Evolutionary conservation across 2,888 invertebrate species (phyloP), one percentile per base, ranked within the genome.

Genomic region (Lingula anatina): DNA sequence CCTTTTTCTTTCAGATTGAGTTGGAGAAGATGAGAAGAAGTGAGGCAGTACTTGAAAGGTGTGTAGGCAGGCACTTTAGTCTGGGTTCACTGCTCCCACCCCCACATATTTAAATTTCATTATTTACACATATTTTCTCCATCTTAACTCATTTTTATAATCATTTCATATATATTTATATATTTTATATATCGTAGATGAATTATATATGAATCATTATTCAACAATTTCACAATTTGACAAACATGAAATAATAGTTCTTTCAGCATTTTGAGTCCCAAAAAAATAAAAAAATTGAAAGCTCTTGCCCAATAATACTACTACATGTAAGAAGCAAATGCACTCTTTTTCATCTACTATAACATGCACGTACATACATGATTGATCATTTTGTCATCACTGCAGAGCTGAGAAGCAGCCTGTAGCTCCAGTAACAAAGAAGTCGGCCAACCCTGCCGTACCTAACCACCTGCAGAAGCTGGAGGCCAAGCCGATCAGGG

Each of bases 381-480:
- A 18, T 2, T 2, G 3, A 18, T 37, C 24, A 27, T 23, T 36
- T 35, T 45, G 5, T 31, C 31, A 31, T 44, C 15, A 5, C 26
- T 39, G 24, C 21, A 15, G 24, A 15, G 3, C 31, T 21, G 21
- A n/a, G n/a, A n/a, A n/a, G n/a, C n/a, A n/a, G n/a, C n/a, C n/a
- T n/a, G n/a, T n/a, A n/a, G n/a, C n/a, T n/a, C n/a, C n/a, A n/a
- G n/a, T n/a, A n/a, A n/a, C n/a, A n/a, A n/a, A n/a, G n/a, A n/a
- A n/a, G n/a, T n/a, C n/a, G n/a, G n/a, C n/a, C 5, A 26, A 38
- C 20, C 50, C 44, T n/a, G 47, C 43, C 15, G 54, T 86, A 3
- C 87, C 88, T 0, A 88, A 87, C 75, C 87, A 88, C 73, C 73
- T 87, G 71, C 86, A 87, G 70, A 82, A 82, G 55, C 74, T 89